Base-by-base conservation (phyloP, 2,888 invertebrate genomes). In the Allacma fusca region DNA sequence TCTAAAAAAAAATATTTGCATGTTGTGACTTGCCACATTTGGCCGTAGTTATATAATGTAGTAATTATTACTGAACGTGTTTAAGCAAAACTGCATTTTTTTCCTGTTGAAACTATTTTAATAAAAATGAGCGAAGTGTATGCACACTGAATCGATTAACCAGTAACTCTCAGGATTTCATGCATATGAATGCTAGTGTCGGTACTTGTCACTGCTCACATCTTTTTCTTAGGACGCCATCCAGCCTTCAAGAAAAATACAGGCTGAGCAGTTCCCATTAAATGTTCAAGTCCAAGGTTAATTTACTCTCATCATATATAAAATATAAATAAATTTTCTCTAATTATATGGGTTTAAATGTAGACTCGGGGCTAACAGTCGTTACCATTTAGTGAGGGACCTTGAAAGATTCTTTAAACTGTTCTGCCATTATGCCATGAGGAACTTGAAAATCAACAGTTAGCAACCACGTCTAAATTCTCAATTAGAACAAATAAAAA, bases 401-500 rank as follows among this genome's bases (percentile, higher is more conserved):
- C 65, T 65, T 65, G 65, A 65, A 65, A 24, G 29, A 62, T 23
- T 62, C 50, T 50, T 23, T 26, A 62, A 26, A 62, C 26, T 26
- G 24, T 28, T 65, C 65, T 65, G 13, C 24, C 29, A 65, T 26
- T 65, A 65, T 65, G 26, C 26, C 65, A 65, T 28, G 65, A 28
- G 68, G 43, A 70, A 24, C 44, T 70, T 70, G 44, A 26, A 43
- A 44, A 43, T 44, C 21, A 16, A 24, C 43, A 70, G 43, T 70
- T 70, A 70, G 69, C 69, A 70, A 44, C 43, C 44, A 70, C 23
- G 40, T 68, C 40, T 40, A 68, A 68, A 70, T 70, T 40, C 40
- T 68, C 68, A 68, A 68, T 68, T 68, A 68, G 68, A 68, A 68
- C 40, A 34, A 68, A 44, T 70, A 44, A 70, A 70, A 70, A 24